Evolutionary conservation across 2,888 invertebrate species (phyloP).

Genomic region (Axea sp.): DNA sequence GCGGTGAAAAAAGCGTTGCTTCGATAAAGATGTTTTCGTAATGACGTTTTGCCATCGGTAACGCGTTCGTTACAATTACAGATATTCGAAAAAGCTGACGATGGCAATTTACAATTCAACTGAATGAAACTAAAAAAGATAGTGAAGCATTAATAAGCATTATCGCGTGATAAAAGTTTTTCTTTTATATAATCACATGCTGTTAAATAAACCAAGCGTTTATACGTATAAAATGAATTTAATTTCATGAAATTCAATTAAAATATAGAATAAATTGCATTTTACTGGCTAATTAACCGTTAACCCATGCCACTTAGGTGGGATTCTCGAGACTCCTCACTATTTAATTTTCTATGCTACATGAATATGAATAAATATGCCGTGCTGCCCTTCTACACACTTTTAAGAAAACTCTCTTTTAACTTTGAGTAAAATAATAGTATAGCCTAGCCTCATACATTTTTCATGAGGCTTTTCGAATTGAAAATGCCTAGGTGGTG

Average conservation of each 20-base stretch:
- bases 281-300: constrained; percentile 52
- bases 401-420: constrained; percentile 48
- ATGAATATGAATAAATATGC: constrained; percentile 53
- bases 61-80: too few species aligned
- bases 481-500: constrained; percentile 13
- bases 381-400: constrained; percentile 24
- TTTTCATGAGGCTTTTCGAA: constrained; percentile 50
- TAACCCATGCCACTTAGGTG: constrained; percentile 38
- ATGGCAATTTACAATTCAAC: constrained; percentile 6
- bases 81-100: constrained; percentile 1
- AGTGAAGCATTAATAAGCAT: not conserved
- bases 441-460: constrained; percentile 42
- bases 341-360: constrained; percentile 47
- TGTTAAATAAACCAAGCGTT: constrained; percentile 3
- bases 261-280: constrained; percentile 51
- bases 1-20: too few species aligned
- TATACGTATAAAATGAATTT: constrained; percentile 29
- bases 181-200: constrained; percentile 1
- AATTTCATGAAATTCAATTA: constrained; percentile 45
- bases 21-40: too few species aligned
- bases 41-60: too few species aligned
- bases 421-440: constrained; percentile 54
- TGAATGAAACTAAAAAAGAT: not conserved
- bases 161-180: constrained; percentile 10
- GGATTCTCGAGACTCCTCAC: constrained; percentile 34